Base-by-base conservation (phyloP, 2,888 invertebrate species). In the Cephonodes hylas region DNA sequence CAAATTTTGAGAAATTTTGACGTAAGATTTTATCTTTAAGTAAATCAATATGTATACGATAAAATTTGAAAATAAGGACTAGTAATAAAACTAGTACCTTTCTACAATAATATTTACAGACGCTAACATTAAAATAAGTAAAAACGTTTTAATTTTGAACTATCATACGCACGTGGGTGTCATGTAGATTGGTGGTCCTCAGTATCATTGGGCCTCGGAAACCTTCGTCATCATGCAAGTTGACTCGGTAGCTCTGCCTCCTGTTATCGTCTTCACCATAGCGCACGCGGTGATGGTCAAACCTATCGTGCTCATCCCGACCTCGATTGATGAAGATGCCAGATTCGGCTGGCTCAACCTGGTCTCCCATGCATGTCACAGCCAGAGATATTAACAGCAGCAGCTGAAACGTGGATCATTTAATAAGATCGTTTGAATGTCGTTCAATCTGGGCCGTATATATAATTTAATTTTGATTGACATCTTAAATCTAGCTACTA, bases 181-280 rank as follows among this genome's bases (percentile, higher is more conserved):
- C 65, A 8, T 75, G 69, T 5, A 72, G 73, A 58, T 67, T 63
- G 23, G 76, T 74, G 27, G 70, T 66, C 1, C 79, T 66, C 8
- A 80, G 58, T 15, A 78, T 76, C 8, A 72, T 66, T 1, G 79
- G 80, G 3, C 76, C 74, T 42, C 65, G 31, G 3, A 60, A 57
- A 2, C 75, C 69, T 0, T 72, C 60, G 2, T 67, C 65, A 31
- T 76, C 69, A 10, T 58, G 58, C 22, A 48, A 27, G 15, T 22
- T 42, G n/a, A 64, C 61, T 5, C n/a, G 60, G 20, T 58, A 25
- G 42, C 63, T 59, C 4, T 61, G 46, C n/a, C 62, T 44, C n/a
- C 53, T 44, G 10, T 58, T 64, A 22, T 63, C 63, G 13, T 67
- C 60, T 4, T 68, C 65, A 20, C 42, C 48, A 15, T 64, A 42